Evolutionary conservation across 2,888 invertebrate species (phyloP), one percentile per base, ranked within the genome.

Genomic region (Drosophila mercatorum): DNA sequence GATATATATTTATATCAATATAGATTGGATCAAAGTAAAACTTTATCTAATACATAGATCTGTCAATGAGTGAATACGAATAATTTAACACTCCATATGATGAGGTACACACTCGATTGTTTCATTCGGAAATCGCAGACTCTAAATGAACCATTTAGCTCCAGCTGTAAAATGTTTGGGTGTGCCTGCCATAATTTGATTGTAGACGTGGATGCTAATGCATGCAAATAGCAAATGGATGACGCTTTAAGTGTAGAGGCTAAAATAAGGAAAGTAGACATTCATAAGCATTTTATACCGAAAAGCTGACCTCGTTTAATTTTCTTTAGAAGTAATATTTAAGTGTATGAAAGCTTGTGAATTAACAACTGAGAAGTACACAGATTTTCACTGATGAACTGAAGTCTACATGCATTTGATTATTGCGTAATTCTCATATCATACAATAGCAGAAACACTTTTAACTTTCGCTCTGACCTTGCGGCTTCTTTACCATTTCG

Each of bases 391-490:
- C 28, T 6, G 40, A 26, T 12, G 26, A 44, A 10, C 31, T 43
- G 17, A 34, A 17, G 12, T 10, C 22, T 17, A 46, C n/a, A 17
- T 34, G 12, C 22, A 17, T 28, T 14, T n/a, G 40, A n/a, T 38
- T 62, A 38, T 77, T 63, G 66, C 60, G 53, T 47, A 80, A 77
- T 22, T 22, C 22, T 22, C 22, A 22, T 58, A 43, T 49, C 43
- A 28, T 6, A 36, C 22, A 53, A 28, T 60, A 60, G 57, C 61
- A 44, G 60, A 71, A 71, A 61, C 58, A 61, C 49, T 49, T 66
- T 80, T 71, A 71, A 67, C 76, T 77, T 80, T 70, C 65, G 58
- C 56, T 53, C 49, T 75, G 76, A 80, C 80, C 76, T 77, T 77
- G 76, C 52, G 53, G 44, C 43, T 74, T 40, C 46, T 28, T 17